phyloP scores from a whole-genome alignment of 2,113 vertebrate species.

The Petrocephalus zakoni region DNA sequence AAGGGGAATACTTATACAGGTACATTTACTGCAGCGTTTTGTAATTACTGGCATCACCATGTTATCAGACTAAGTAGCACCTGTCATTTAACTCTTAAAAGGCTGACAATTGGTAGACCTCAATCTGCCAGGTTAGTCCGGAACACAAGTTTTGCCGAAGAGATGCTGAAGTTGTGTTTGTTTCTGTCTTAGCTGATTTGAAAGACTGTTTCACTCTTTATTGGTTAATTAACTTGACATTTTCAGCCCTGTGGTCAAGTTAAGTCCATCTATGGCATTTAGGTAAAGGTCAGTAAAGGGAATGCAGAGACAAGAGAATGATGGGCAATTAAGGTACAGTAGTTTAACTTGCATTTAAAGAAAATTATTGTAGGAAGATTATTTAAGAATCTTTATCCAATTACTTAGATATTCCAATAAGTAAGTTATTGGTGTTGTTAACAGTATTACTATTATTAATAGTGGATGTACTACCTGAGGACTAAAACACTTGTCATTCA shows the following conservation, averaged over 20 bases:
- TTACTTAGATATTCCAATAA: not conserved
- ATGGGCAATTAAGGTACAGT: not conserved
- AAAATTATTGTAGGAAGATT: not conserved
- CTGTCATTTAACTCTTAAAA: not conserved
- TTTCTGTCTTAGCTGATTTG: not conserved
- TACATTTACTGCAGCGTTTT: not conserved
- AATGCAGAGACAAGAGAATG: not conserved
- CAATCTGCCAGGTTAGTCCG: not conserved
- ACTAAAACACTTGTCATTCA: not conserved
- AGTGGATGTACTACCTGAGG: not conserved
- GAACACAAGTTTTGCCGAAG: not conserved
- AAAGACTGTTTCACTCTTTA: not conserved
- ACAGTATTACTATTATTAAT: not conserved
- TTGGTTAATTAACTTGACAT: slow-evolving; percentile 9
- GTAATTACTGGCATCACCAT: not conserved
- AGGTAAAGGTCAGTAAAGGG: not conserved
- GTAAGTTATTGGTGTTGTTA: not conserved
- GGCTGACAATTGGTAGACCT: not conserved
- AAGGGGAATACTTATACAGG: not conserved
- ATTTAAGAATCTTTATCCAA: not conserved
- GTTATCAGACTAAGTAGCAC: not conserved
- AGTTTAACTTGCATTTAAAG: not conserved
- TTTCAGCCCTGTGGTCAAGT: not conserved
- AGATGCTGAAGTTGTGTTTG: not conserved
- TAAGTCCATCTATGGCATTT: slow-evolving; percentile 3